Conservation (phyloP, 2,888 invertebrate genomes). For the Drosophila imparisetae region DNA sequence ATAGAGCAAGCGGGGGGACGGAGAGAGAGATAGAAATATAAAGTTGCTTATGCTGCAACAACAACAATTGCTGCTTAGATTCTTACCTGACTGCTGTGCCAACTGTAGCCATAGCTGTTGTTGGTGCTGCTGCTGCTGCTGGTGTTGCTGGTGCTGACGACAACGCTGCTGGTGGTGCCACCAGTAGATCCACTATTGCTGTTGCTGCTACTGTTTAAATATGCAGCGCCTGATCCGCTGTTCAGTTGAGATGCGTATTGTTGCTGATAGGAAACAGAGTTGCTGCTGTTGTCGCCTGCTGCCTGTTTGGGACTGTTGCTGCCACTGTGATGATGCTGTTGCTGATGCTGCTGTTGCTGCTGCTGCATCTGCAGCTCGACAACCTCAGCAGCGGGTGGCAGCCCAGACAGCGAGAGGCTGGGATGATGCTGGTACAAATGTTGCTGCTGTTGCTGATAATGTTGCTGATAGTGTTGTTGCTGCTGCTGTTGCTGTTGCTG, state of each 20-base stretch:
- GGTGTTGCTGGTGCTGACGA: constrained; percentile 52
- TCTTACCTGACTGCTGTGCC: constrained; percentile 84
- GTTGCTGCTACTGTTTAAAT: constrained; percentile 72
- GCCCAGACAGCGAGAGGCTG: constrained; percentile 73
- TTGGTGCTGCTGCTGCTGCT: constrained; percentile 60
- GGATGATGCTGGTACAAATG: constrained; percentile 83
- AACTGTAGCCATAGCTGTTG: constrained; percentile 82
- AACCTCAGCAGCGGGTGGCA: constrained; percentile 77
- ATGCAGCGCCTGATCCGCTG: constrained; percentile 66
- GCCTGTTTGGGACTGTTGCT: constrained; percentile 82
- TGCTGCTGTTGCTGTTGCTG: constrained; percentile 64
- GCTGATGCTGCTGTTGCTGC: constrained; percentile 68
- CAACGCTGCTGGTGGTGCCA: constrained; percentile 53
- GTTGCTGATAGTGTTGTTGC: constrained; percentile 72
- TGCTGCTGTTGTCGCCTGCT: constrained; percentile 68
- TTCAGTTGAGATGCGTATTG: constrained; percentile 76
- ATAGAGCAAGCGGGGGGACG: constrained; percentile 10
- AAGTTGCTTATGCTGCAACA: constrained; percentile 16
- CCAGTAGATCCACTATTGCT: constrained; percentile 37
- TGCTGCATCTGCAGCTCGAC: constrained; percentile 75
- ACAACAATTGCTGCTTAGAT: constrained; percentile 12
- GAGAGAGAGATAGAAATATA: constrained; percentile 7
- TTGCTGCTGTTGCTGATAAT: constrained; percentile 72
- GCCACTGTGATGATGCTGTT: constrained; percentile 73
- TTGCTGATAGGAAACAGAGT: constrained; percentile 77